Evolutionary conservation across 1,140 invertebrate species (phyloP).

Genomic region (Conus betulinus): DNA sequence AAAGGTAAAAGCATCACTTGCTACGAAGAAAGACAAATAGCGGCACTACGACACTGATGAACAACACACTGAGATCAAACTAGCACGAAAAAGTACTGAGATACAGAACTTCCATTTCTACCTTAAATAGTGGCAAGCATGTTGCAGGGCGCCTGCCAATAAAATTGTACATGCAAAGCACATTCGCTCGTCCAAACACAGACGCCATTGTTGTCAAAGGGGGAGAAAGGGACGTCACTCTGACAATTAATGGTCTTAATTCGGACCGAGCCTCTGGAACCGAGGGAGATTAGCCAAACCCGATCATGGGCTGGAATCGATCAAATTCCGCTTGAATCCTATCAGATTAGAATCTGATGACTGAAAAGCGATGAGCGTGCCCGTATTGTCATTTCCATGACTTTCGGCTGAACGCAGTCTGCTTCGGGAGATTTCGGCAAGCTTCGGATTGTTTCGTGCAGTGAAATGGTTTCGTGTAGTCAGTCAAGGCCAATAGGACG

Average conservation of each 20-base stretch:
- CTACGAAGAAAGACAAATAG: not conserved
- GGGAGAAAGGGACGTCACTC: not conserved
- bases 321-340: not conserved
- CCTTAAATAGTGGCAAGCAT: conserved; percentile 25
- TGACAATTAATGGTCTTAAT: not conserved
- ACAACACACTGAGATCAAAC: not conserved
- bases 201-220: conserved; percentile 32
- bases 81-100: not conserved
- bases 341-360: not conserved
- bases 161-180: not conserved
- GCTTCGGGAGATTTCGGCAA: no score
- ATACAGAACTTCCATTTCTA: not conserved
- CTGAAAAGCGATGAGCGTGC: no score
- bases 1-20: not conserved
- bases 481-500: no score
- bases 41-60: no score
- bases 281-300: not conserved
- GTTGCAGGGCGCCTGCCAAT: not conserved
- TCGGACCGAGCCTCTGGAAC: no score
- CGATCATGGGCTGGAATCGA: not conserved
- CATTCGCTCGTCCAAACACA: not conserved
- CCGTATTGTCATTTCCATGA: no score
- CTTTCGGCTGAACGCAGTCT: no score
- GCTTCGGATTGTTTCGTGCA: no score
- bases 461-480: no score